Evolutionary conservation across 2,888 invertebrate genomes (phyloP), one percentile per base, ranked within the genome.

Genomic region (Rambutsinella grinnellia): DNA sequence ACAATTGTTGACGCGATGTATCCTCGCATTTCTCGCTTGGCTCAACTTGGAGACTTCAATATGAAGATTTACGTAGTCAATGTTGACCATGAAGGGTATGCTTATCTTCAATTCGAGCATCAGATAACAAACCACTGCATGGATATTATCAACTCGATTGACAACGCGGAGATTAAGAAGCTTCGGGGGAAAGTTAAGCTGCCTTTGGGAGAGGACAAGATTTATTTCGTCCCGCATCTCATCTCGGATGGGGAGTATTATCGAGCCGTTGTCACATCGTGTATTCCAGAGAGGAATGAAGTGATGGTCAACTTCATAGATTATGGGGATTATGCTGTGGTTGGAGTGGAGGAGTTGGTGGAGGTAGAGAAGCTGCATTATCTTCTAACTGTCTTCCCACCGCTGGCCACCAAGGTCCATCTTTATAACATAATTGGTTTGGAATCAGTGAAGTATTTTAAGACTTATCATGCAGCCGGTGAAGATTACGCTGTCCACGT

Each of bases 211-310:
- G 10, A n/a, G 6, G 3, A 21, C 47, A 19, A 6, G 1, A 53
- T 72, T n/a, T 72, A 65, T 23, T 21, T 72, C 3, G 65, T 60
- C 3, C 72, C 58, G 26, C 65, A 58, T 46, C 3, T 3, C 0
- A 19, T 3, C 3, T 23, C 36, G 0, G 56, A 54, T 54, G 72
- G 61, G 15, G 1, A 15, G n/a, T 67, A 21, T 21, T 74, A 67
- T 17, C 46, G 72, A 2, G 72, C 66, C 1, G 17, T 3, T 0
- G 3, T 57, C 10, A 3, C 46, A 3, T 19, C 3, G 6, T n/a
- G n/a, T n/a, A n/a, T n/a, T n/a, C n/a, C n/a, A n/a, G n/a, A n/a
- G n/a, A 13, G 46, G 8, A 23, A 27, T 21, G 47, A 54, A 3
- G 65, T 72, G 1, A 8, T 2, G 3, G 47, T 74, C 6, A 5